A percentile compares a stretch with the other conserved stretches of the same genome.
Conservation (phyloP, 2,888 invertebrate genomes). For the Nomada ferruginata region DNA sequence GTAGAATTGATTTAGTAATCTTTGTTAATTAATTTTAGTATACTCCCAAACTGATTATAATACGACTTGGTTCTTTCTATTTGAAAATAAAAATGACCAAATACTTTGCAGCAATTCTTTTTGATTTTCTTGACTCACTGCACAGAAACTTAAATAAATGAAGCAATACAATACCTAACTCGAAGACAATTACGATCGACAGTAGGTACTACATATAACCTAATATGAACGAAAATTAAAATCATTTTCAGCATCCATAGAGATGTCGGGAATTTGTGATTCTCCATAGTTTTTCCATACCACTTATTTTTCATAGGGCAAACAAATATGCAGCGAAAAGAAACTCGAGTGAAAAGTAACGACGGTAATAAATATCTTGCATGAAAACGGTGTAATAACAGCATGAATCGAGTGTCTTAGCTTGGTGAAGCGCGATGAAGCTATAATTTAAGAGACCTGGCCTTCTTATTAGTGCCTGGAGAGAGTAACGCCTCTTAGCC, state of each 20-base stretch:
- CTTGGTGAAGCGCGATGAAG: conserved; percentile 16
- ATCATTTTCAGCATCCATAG: background rate
- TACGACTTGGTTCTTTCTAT: too few species aligned
- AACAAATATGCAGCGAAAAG: conserved; percentile 5
- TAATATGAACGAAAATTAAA: background rate
- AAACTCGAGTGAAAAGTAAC: conserved; percentile 34
- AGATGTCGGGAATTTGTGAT: background rate
- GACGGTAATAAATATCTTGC: conserved; percentile 27
- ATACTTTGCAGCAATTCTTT: too few species aligned
- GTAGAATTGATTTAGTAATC: too few species aligned
- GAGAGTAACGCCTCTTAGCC: conserved; percentile 1
- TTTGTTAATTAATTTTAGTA: too few species aligned
- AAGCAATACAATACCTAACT: too few species aligned
- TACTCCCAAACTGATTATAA: too few species aligned
- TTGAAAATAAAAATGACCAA: too few species aligned
- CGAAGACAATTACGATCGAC: too few species aligned
- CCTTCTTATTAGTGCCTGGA: conserved; percentile 12
- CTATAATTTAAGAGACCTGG: conserved; percentile 39
- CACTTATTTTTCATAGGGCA: background rate
- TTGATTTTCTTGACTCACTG: too few species aligned
- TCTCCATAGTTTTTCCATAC: conserved; percentile 10
- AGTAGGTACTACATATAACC: too few species aligned
- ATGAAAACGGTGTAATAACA: conserved; percentile 29
- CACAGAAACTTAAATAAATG: too few species aligned
- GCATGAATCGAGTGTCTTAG: conserved; percentile 1